Evolutionary conservation across 1,140 invertebrate genomes (phyloP), one percentile per base, ranked within the genome.

Genomic region (Drosophila ogumai): DNA sequence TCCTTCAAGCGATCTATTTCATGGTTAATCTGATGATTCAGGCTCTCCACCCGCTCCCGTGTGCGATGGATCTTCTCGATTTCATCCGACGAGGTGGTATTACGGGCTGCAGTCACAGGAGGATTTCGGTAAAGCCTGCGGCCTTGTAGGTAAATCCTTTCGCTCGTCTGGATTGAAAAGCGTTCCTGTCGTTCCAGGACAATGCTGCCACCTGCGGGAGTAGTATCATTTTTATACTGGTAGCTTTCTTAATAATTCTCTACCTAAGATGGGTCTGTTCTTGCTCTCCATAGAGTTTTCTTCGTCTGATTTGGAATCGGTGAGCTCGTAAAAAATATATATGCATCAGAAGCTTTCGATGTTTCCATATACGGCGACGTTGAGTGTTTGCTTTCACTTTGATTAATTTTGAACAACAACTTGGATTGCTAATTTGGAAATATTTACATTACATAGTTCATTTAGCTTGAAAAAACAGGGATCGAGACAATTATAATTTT

Each of bases 1-100:
- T 52, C 44, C 15, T 74, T 80, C 6, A 87, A 17, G 19, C 47
- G 72, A 0, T 25, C 57, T 3, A 87, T 77, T 31, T 87, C 84
- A 44, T 49, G 13, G 19, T 67, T 58, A 31, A 87, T 88, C 54
- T 55, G 38, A 3, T 28, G 12, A n/a, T 80, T 60, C 1, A 87
- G 32, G 0, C 15, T 6, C 1, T 63, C 32, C 15, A 88, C 63
- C 9, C 75, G 22, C 2, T 56, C 13, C 1, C 41, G 59, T 6
- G 75, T 66, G 8, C 46, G 34, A 19, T 69, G 13, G 8, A 77
- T 46, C 19, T 73, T 69, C 8, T 9, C 15, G 3, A 54, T 25
- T 13, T 9, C 17, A 6, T 15, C 3, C 6, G 59, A 38, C 0
- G 71, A 64, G 2, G 79, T 60, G 2, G 43, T 40, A 1, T 4